Conservation (phyloP, 2,888 invertebrate species). For the Drosophila neotestacea region DNA sequence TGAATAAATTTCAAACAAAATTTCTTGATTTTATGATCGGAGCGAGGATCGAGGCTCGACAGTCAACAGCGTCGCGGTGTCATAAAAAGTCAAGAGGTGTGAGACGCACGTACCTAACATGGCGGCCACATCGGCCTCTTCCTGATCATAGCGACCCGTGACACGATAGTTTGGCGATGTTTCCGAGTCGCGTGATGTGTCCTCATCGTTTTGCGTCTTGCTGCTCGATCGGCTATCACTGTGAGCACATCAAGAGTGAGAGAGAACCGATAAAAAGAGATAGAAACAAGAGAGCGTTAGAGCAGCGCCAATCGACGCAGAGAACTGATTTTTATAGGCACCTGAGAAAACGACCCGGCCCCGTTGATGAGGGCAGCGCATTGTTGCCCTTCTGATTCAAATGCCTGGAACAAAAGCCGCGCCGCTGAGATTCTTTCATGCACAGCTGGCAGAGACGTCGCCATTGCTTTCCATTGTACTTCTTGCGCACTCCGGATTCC, state of each 20-base stretch:
- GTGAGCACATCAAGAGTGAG: not conserved
- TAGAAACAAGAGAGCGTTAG: constrained; percentile 11
- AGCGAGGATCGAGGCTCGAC: constrained; percentile 7
- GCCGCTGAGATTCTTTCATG: constrained; percentile 97
- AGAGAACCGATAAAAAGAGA: constrained; percentile 8
- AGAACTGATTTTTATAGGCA: constrained; percentile 47
- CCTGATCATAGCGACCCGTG: constrained; percentile 94
- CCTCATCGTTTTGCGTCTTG: constrained; percentile 89
- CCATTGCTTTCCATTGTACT: constrained; percentile 99
- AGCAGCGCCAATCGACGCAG: constrained; percentile 6
- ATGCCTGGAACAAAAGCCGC: constrained; percentile 98
- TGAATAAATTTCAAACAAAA: constrained; percentile 59
- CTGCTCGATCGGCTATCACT: constrained; percentile 86
- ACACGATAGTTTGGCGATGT: constrained; percentile 94
- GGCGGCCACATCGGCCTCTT: constrained; percentile 98
- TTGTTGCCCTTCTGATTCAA: constrained; percentile 94
- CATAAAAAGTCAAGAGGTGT: constrained; percentile 65
- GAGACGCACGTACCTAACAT: constrained; percentile 91
- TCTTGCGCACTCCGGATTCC: constrained; percentile 95
- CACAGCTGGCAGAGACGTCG: constrained; percentile 98
- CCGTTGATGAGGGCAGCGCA: constrained; percentile 84
- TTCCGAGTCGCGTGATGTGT: constrained; percentile 95
- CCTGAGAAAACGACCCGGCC: constrained; percentile 84
- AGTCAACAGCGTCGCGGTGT: constrained; percentile 19
- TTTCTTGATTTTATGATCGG: constrained; percentile 44